Base-by-base conservation (phyloP, 1,140 invertebrate species). In the Notospermus geniculatus region DNA sequence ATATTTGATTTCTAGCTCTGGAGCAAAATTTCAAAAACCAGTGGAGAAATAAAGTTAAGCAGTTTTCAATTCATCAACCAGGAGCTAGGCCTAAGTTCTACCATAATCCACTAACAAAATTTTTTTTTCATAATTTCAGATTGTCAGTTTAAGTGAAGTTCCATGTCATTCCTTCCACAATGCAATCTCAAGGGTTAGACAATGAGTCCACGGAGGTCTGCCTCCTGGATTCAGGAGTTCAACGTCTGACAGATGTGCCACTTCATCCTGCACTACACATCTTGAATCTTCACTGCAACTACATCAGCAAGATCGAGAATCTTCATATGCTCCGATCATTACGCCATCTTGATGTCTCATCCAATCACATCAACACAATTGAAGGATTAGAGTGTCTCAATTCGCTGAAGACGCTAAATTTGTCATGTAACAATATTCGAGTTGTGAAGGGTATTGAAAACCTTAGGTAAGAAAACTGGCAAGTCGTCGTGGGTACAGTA, bases 331-430 rank as follows among this genome's bases (percentile, higher is more conserved):
- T 79, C 17, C 56, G 57, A 1, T 57, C 66, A 25, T 64, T 79
- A 22, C 64, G 60, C 19, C 75, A 79, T 63, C 60, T 79, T 0
- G 77, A 79, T 59, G 54, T 79, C 9, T 79, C 77, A 4, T 74
- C 77, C 52, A 79, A 79, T 69, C 74, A 75, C 57, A 73, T 79
- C 22, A 50, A 60, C n/a, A 30, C 41, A 9, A 73, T 78, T 53
- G 70, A 71, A 53, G 74, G 72, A 4, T 55, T 76, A 15, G 75
- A 73, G n/a, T 62, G 59, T 72, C 25, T 80, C 66, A 57, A 79
- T 66, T 65, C 80, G 73, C n/a, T 85, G 75, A 65, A 71, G 27
- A 76, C 76, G n/a, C 57, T 79, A 17, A 79, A 79, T 56, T 67
- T 79, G 17, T 75, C 77, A 29, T 77, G 76, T 64, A 79, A 79